phyloP scores from a whole-genome alignment of 1,140 invertebrate species.

The Monomorium pharaonis region DNA sequence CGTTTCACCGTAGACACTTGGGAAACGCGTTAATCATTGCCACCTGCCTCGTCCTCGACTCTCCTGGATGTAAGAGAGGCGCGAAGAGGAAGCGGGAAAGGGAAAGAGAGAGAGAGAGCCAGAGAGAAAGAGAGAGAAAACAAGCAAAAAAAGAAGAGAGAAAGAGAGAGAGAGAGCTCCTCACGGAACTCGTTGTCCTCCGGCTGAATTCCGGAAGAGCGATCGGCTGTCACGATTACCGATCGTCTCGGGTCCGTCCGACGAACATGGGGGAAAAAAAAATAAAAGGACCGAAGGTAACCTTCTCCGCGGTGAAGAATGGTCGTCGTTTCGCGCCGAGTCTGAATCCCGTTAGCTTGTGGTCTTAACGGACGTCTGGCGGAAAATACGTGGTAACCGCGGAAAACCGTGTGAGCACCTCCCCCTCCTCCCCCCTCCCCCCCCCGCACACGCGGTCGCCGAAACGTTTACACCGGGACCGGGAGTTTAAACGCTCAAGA shows the following conservation, averaged over 20 bases:
- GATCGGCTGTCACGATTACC: conserved; percentile 73
- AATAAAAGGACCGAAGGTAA: conserved; percentile 57
- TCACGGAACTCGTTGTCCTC: conserved; percentile 59
- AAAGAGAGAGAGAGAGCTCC: background rate
- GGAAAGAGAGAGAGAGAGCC: background rate
- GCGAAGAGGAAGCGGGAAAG: background rate
- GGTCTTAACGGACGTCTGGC: conserved; percentile 44
- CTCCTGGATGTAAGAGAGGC: background rate
- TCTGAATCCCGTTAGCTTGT: conserved; percentile 56
- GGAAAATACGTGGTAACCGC: conserved; percentile 8
- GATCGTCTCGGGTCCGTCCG: conserved; percentile 62
- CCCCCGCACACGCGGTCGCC: background rate
- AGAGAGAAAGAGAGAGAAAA: background rate
- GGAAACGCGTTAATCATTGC: conserved; percentile 68
- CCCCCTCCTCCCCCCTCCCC: too few relatives aligned
- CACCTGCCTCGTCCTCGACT: conserved; percentile 21
- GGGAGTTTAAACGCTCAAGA: background rate
- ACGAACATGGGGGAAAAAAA: conserved; percentile 59
- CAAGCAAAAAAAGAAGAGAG: too few relatives aligned
- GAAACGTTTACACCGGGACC: conserved; percentile 10
- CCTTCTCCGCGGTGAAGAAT: conserved; percentile 60
- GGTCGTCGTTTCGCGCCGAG: conserved; percentile 65
- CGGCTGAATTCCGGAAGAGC: conserved; percentile 67
- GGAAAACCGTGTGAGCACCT: background rate
- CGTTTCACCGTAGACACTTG: conserved; percentile 53